These are phyloP conservation scores for Drosophila robusta DNA, from an alignment of 2,888 invertebrate species.

Conservation along the genomic window DNA sequence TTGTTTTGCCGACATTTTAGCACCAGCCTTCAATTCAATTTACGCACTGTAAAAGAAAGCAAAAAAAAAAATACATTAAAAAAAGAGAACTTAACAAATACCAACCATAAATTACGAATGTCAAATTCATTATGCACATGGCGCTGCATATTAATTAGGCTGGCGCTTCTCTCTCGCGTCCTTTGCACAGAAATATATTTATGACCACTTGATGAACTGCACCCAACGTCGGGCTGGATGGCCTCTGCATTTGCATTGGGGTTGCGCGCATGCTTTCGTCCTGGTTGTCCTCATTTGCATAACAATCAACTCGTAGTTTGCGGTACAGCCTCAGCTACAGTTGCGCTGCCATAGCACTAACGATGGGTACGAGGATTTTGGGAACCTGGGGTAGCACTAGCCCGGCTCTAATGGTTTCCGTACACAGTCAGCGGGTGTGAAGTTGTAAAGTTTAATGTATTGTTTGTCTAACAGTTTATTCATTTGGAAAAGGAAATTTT, in stretches of 20 bases:
- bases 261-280: conserved; percentile 61
- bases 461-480: conserved; percentile 80
- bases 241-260: conserved; percentile 22
- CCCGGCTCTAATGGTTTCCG: conserved; percentile 67
- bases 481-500: conserved; percentile 73
- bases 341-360: conserved; percentile 24
- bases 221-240: conserved; percentile 44
- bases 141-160: conserved; percentile 81
- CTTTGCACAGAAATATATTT: conserved; percentile 60
- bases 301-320: conserved; percentile 81
- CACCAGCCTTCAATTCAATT: conserved; percentile 54
- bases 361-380: conserved; percentile 11
- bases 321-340: conserved; percentile 65
- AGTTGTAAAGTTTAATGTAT: conserved; percentile 82
- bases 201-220: conserved; percentile 82
- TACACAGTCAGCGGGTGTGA: conserved; percentile 77
- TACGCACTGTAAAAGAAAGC: conserved; percentile 35
- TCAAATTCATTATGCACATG: conserved; percentile 83
- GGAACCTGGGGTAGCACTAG: conserved; percentile 31
- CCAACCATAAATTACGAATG: conserved; percentile 82
- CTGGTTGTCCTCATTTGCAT: conserved; percentile 78
- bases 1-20: conserved; percentile 76
- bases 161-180: conserved; percentile 37
- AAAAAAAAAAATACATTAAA: conserved; percentile 16
- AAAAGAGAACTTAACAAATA: conserved; percentile 63